phyloP scores from a whole-genome alignment of 1,140 invertebrate species.

The Drosophila rufa region DNA sequence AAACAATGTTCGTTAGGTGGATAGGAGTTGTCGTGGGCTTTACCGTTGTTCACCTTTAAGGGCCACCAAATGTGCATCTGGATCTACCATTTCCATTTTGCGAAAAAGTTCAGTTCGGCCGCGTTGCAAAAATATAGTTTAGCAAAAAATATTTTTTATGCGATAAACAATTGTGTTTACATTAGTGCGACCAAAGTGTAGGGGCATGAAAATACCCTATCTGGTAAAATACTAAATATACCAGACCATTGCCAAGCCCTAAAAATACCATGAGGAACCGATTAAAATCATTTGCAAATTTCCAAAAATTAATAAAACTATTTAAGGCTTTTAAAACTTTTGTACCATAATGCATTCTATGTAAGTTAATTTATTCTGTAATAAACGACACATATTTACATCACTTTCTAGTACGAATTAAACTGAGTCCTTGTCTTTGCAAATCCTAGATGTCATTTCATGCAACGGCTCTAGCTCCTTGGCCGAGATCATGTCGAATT shows the following conservation, averaged over 20 bases:
- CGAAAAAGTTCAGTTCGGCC: background rate
- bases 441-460: slow-evolving; percentile 91
- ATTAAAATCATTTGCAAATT: background rate
- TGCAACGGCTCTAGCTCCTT: slow-evolving; percentile 95
- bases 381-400: slow-evolving; percentile 35
- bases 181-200: slow-evolving; percentile 8
- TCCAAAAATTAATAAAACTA: background rate
- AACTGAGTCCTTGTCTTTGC: slow-evolving; percentile 85
- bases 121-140: background rate
- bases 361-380: slow-evolving; percentile 10
- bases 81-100: slow-evolving; percentile 56
- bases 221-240: slow-evolving; percentile 9
- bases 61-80: slow-evolving; percentile 65
- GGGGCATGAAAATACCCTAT: background rate
- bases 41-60: slow-evolving; percentile 46
- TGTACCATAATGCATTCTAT: background rate
- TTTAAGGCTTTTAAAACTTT: background rate
- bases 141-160: slow-evolving; percentile 1
- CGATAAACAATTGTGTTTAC: slow-evolving; percentile 23
- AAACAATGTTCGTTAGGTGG: background rate
- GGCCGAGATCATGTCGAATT: slow-evolving; percentile 93
- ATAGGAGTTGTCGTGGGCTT: background rate
- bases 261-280: background rate
- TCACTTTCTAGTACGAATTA: slow-evolving; percentile 12
- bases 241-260: background rate